Evolutionary conservation across 2,113 vertebrate genomes (phyloP), one percentile per base, ranked within the genome.

Genomic region (Rhodinocichla rosea): DNA sequence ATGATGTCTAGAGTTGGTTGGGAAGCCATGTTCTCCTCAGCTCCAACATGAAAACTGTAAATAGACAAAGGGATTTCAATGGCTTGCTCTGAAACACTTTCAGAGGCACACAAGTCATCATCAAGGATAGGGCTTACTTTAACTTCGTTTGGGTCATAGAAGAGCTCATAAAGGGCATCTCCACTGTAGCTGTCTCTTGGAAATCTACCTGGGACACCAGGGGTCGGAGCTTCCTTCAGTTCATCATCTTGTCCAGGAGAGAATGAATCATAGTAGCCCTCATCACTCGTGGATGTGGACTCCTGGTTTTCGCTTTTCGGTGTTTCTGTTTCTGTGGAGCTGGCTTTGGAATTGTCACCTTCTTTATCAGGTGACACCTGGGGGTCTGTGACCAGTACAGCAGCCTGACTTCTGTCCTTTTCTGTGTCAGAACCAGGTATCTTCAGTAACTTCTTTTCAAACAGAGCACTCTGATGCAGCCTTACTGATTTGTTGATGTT

Each of bases 91-190:
- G 98, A 97, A 87, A 98, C 80, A 37, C 97, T 98, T 80, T 98
- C 98, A n/a, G 98, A 97, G 57, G 98, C 75, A 35, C 98, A 97
- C 50, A 98, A 32, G 30, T 98, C 98, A 44, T 98, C 98, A 0
- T 98, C 98, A 81, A 97, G 95, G 78, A 91, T 71, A 3, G 97
- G 97, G 35, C 94, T 98, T 15, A 96, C 96, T 69, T 98, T 98
- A 5, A 95, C 96, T 62, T 98, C 97, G 0, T 96, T 96, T 42
- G 98, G 97, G 75, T 99, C 98, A 67, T 94, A 98, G 96, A 99
- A 99, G 52, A 99, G 97, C 63, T 99, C 98, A 28, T 98, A 99
- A 52, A 99, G 98, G 44, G 98, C 98, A 64, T 99, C 98, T 28
- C 98, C 98, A 1, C 98, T 99, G 87, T 98, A 99, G 45, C 98